Conservation (phyloP, 1,140 invertebrate genomes). For the Sarcophaga bullata region DNA sequence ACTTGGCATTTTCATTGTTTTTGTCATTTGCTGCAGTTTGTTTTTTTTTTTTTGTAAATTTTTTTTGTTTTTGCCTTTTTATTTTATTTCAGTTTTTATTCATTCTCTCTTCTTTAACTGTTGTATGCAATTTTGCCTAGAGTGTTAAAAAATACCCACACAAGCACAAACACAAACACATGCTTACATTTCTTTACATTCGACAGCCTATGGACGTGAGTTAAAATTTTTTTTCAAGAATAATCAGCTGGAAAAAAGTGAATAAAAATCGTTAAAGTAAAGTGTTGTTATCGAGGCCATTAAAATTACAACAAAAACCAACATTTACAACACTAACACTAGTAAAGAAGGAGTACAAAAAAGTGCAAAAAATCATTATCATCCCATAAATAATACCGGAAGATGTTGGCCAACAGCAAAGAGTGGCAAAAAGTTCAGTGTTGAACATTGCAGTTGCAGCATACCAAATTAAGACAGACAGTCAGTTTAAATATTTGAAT, state of each 20-base stretch:
- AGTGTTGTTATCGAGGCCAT: not conserved
- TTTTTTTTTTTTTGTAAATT: not conserved
- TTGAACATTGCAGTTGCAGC: no score
- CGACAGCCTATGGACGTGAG: no score
- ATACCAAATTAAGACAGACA: no score
- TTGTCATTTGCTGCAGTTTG: conserved; percentile 12
- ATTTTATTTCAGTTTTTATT: not conserved
- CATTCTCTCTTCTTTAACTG: no score
- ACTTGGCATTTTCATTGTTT: conserved; percentile 26
- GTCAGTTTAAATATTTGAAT: no score
- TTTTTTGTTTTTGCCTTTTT: not conserved
- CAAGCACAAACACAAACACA: no score
- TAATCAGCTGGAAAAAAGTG: not conserved
- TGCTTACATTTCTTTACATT: no score
- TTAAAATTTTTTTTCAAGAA: no score
- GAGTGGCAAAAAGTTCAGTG: no score
- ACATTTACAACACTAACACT: not conserved
- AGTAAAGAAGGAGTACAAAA: no score
- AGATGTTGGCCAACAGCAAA: not conserved
- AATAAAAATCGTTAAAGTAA: not conserved
- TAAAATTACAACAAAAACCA: not conserved
- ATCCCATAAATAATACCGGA: not conserved
- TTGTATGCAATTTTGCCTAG: no score
- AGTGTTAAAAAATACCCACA: no score
- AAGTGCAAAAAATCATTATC: not conserved